These are phyloP conservation scores for Gastrophryne carolinensis DNA, from an alignment of 2,797 vertebrate species.

Conservation along the genomic window DNA sequence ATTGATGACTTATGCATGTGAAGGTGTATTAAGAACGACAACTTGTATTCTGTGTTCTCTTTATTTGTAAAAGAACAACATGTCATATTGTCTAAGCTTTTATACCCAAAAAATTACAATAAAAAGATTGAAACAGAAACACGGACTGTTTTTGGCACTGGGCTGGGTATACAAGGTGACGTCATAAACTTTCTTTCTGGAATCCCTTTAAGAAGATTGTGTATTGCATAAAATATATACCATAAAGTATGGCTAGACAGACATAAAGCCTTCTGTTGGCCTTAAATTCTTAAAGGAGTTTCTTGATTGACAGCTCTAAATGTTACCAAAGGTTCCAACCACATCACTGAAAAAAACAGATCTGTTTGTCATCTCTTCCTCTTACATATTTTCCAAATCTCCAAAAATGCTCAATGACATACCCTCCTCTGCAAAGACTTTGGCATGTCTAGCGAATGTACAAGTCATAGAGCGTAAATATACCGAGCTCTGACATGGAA, in stretches of 20 bases:
- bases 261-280: neutral
- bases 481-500: conserved; percentile 42
- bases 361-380: conserved; percentile 57
- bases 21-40: no score
- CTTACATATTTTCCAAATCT: conserved; percentile 47
- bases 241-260: neutral
- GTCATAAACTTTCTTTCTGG: no score
- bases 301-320: conserved; percentile 29
- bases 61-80: no score
- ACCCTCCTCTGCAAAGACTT: conserved; percentile 56
- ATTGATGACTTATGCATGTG: no score
- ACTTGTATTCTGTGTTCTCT: no score
- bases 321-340: conserved; percentile 20
- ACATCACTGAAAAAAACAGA: conserved; percentile 41
- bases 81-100: no score
- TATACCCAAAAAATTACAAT: no score
- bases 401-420: conserved; percentile 54
- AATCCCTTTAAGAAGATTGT: no score
- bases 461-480: conserved; percentile 46
- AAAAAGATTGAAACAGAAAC: no score
- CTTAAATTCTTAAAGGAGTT: neutral
- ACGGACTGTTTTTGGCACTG: no score
- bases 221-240: no score
- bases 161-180: no score
- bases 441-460: conserved; percentile 55